Percentiles rank a stretch among this genome's conserved stretches.
Evolutionary conservation across 2,888 invertebrate genomes (phyloP).

Genomic region (Alloscopus bannaensis): DNA sequence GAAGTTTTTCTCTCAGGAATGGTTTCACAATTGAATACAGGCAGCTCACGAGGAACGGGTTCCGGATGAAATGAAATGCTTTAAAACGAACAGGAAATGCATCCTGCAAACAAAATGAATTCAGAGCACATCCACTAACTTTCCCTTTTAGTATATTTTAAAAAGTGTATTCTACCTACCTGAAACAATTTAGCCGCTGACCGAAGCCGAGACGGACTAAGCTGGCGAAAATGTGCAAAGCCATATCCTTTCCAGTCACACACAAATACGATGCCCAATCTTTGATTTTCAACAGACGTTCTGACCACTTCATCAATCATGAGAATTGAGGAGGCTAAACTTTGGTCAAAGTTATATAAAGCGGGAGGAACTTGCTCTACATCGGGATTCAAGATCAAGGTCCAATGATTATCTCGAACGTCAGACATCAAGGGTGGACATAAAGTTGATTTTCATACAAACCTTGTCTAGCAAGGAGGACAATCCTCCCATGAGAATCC

Average conservation of each 20-base stretch:
- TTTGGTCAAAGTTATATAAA: conserved; percentile 74
- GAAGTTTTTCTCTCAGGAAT: conserved; percentile 65
- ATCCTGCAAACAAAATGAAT: conserved; percentile 57
- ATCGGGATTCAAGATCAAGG: neutral
- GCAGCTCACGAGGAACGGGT: conserved; percentile 65
- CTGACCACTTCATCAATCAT: conserved; percentile 75
- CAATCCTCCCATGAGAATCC: conserved; percentile 40
- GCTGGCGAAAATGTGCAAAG: conserved; percentile 75
- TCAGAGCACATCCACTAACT: too few relatives aligned
- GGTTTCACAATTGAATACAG: conserved; percentile 67
- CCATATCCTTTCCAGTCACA: conserved; percentile 76
- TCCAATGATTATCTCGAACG: neutral
- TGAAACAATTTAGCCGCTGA: conserved; percentile 74
- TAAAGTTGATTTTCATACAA: neutral
- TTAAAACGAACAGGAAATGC: conserved; percentile 67
- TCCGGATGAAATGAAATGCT: conserved; percentile 65
- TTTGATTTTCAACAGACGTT: conserved; percentile 75
- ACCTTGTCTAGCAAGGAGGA: conserved; percentile 51
- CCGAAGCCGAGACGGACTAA: conserved; percentile 75
- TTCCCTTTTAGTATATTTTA: too few relatives aligned
- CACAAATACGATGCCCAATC: conserved; percentile 75
- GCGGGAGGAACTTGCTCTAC: conserved; percentile 67
- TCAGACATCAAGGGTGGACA: too few relatives aligned
- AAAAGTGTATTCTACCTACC: conserved; percentile 69
- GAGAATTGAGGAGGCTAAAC: conserved; percentile 75